Percentiles rank a stretch among this genome's conserved stretches.
Evolutionary conservation across 1,140 invertebrate species (phyloP).

Genomic region (Drosophila athabasca): DNA sequence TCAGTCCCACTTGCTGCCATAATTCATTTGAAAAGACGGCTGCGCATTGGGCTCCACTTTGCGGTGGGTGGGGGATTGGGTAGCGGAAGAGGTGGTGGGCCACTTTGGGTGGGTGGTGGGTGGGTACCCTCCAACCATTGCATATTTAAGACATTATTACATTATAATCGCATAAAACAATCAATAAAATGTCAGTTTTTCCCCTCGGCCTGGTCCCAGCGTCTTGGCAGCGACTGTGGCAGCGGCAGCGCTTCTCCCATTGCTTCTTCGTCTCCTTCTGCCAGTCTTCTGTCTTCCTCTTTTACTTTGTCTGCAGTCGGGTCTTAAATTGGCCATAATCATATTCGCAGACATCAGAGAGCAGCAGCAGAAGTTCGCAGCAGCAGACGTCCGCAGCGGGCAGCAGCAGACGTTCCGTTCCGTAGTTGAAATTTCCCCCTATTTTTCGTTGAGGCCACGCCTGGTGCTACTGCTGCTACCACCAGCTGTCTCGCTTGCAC

Average conservation of each 20-base stretch:
- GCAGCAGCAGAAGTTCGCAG: neutral
- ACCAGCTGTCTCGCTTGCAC: conserved; percentile 34
- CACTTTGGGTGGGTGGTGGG: neutral
- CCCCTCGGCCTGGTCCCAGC: conserved; percentile 35
- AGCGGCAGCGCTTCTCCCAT: conserved; percentile 18
- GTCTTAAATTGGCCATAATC: conserved; percentile 64
- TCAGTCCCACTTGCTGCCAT: conserved; percentile 21
- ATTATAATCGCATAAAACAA: conserved; percentile 83
- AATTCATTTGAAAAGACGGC: conserved; percentile 64
- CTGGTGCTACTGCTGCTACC: conserved; percentile 13
- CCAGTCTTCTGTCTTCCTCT: conserved; percentile 19
- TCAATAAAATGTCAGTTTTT: conserved; percentile 79
- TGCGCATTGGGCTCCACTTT: conserved; percentile 55
- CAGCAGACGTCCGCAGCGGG: no score
- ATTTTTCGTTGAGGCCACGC: conserved; percentile 70
- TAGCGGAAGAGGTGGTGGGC: neutral
- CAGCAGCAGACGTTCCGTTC: no score
- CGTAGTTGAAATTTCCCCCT: conserved; percentile 61
- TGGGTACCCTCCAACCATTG: conserved; percentile 22
- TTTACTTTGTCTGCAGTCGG: conserved; percentile 19
- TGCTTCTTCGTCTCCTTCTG: conserved; percentile 7
- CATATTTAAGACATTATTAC: conserved; percentile 83
- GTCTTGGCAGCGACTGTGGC: neutral
- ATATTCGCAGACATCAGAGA: conserved; percentile 21
- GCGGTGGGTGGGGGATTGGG: conserved; percentile 1